Base-by-base conservation (phyloP, 2,113 vertebrate genomes). In the Microcebus tavaratra region DNA sequence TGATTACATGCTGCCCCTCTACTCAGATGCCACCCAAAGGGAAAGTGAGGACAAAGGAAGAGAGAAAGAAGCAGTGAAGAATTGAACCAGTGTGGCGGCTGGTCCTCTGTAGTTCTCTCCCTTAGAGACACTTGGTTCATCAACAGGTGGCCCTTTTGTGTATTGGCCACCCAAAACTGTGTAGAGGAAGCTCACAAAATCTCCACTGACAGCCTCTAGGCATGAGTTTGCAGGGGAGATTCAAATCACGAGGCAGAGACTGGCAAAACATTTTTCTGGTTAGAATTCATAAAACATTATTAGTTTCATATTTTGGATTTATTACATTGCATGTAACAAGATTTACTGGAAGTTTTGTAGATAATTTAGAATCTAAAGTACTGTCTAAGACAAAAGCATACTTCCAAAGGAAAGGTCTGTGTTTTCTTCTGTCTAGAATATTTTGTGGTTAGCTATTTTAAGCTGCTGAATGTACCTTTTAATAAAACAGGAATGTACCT, bases 401-500 rank as follows among this genome's bases (percentile, higher is more conserved):
- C 85, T 75, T 88, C 85, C 85, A 81, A 29, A 68, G 31, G 21
- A 70, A 95, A 93, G 61, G 42, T 75, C 81, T 73, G 0, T 18
- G 59, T 23, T 73, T 48, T 48, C 45, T 88, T 94, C 82, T 90
- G 39, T 68, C 70, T 70, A 36, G 53, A 96, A 84, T 72, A 91
- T n/a, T 81, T 76, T 89, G 79, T 87, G 83, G 42, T 67, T 76
- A 72, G 78, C 57, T 92, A 83, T 90, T 95, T 96, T 92, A 85
- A 94, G 50, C 23, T 18, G 8, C 34, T 90, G 65, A 90, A n/a
- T 63, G 21, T 80, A 83, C 59, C 84, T 90, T 83, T 85, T 88
- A 92, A 84, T 90, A 84, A 84, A 96, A 73, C 31, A 90, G 80
- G 79, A 87, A 93, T 57, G 84, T 79, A 72, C 70, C 53, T 95